A percentile compares a stretch with the other conserved stretches of the same genome.
phyloP scores from a whole-genome alignment of 1,140 invertebrate species.

The Drosophila burlai region DNA sequence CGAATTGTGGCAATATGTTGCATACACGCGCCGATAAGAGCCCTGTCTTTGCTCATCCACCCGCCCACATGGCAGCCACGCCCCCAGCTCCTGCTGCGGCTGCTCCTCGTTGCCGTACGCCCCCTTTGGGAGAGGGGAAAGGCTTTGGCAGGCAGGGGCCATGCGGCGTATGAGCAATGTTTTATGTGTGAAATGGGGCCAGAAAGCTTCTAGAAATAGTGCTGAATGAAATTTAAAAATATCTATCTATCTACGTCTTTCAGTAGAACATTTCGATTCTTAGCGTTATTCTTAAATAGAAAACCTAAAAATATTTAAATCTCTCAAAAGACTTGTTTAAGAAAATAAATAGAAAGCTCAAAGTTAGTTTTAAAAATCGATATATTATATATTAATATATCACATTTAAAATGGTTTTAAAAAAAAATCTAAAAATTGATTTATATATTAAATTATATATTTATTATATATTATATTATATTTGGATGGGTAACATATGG shows the following conservation, averaged over 20 bases:
- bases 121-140: background rate
- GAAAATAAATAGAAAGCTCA: background rate
- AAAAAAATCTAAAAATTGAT: background rate
- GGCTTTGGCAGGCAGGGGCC: conserved; percentile 4
- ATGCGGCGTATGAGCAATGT: conserved; percentile 38
- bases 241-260: too few species aligned
- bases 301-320: background rate
- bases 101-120: background rate
- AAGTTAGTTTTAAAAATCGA: background rate
- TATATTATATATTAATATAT: background rate
- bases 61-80: conserved; percentile 11
- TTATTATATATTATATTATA: too few species aligned
- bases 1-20: conserved; percentile 77
- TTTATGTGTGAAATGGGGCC: background rate
- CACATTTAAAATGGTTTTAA: too few species aligned
- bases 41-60: conserved; percentile 11
- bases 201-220: too few species aligned
- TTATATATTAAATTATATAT: background rate
- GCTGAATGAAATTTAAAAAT: too few species aligned
- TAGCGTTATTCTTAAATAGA: background rate
- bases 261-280: too few species aligned
- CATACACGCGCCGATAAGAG: conserved; percentile 71
- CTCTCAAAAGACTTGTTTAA: background rate
- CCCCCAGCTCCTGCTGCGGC: background rate
- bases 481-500: too few species aligned